phyloP scores from a whole-genome alignment of 2,797 vertebrate genomes.

The Ara ararauna region DNA sequence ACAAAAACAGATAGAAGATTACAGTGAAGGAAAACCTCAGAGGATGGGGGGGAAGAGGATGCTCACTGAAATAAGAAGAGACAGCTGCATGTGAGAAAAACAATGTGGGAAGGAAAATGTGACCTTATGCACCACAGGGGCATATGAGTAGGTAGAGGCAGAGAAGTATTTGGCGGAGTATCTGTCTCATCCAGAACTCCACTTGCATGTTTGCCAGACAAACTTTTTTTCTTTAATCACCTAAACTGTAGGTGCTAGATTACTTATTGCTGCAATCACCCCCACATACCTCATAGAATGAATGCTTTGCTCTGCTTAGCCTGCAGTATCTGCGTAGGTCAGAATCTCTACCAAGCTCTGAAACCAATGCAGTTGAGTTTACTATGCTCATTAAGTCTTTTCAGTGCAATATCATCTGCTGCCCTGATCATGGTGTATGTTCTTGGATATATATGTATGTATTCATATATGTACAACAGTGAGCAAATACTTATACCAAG shows the following conservation, averaged over 20 bases:
- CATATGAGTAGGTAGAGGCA: background rate
- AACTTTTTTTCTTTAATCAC: background rate
- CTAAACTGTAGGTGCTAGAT: background rate
- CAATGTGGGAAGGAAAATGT: background rate
- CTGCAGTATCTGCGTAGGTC: background rate
- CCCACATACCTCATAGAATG: background rate
- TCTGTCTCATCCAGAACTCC: background rate
- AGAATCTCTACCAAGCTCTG: background rate
- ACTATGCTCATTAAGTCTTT: background rate
- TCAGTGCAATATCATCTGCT: background rate
- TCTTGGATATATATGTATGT: background rate
- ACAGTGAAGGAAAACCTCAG: background rate
- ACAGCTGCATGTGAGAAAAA: background rate
- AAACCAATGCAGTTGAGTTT: background rate
- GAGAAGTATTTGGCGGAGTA: background rate
- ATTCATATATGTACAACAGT: background rate
- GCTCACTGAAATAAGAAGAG: background rate
- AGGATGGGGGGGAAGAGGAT: background rate
- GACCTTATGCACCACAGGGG: background rate
- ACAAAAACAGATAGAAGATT: background rate
- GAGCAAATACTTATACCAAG: background rate
- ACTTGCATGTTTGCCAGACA: background rate
- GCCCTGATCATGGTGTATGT: background rate
- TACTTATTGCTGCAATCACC: background rate
- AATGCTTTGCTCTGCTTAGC: background rate